Percentiles rank a stretch among this genome's conserved stretches.
Conservation (phyloP, 2,888 invertebrate genomes). For the Nudaria mundana region DNA sequence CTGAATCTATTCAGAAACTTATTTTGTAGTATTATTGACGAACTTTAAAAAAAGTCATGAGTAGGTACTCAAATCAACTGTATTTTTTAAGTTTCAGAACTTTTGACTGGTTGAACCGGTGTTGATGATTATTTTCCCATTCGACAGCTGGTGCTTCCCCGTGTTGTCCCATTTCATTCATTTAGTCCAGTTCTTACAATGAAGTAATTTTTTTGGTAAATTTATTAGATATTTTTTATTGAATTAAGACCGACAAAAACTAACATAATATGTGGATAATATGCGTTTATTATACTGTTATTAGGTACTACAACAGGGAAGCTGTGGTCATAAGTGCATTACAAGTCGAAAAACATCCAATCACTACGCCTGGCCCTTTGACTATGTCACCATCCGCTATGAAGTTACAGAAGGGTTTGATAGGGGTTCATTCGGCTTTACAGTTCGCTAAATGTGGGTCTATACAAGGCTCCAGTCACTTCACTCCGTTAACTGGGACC, state of each 20-base stretch:
- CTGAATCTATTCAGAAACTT: too few species aligned
- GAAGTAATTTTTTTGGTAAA: too few species aligned
- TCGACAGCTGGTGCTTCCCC: too few species aligned
- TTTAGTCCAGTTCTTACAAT: too few species aligned
- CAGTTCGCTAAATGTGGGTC: constrained; percentile 76
- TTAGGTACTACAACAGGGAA: constrained; percentile 94
- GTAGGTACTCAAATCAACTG: too few species aligned
- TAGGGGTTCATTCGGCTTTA: constrained; percentile 73
- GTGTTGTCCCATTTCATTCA: too few species aligned
- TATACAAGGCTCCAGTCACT: constrained; percentile 80
- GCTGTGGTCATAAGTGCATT: constrained; percentile 96
- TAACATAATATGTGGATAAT: not conserved
- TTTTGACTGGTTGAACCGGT: too few species aligned
- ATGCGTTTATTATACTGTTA: too few species aligned
- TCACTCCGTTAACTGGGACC: constrained; percentile 85
- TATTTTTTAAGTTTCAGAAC: too few species aligned
- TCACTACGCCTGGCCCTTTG: constrained; percentile 92
- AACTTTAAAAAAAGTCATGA: too few species aligned
- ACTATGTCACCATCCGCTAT: constrained; percentile 85
- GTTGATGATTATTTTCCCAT: too few species aligned
- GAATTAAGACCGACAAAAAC: not conserved
- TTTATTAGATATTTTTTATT: not conserved
- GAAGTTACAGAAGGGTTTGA: constrained; percentile 76
- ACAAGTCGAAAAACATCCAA: constrained; percentile 95
- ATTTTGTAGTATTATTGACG: too few species aligned